Evolutionary conservation across 1,140 invertebrate species (phyloP), one percentile per base, ranked within the genome.

Genomic region (Physella acuta): DNA sequence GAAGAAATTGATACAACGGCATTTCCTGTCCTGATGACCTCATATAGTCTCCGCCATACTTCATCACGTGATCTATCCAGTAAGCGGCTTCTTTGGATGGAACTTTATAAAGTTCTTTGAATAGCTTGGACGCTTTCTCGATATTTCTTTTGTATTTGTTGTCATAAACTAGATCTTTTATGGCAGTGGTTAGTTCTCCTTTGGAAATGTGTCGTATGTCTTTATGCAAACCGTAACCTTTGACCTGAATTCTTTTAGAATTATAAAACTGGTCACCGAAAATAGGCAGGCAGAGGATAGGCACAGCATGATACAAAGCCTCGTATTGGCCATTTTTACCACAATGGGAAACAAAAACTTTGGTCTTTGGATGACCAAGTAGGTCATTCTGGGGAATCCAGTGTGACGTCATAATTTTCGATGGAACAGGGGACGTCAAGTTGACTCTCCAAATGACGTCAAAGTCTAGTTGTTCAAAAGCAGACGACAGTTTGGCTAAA

Each of bases 261-360:
- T 74, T 74, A 36, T 66, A 70, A n/a, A 31, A 49, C 44, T 76
- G 75, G 64, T 76, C 72, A 36, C 64, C 73, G 49, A 74, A 74
- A 67, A 93, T 81, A 8, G 92, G 92, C 74, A 92, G 89, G 14
- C 89, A 88, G 3, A 94, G 71, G 52, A 80, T 68, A 0, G 78
- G 78, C 28, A 80, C 74, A 14, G 72, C 77, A 61, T 78, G 74
- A 60, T 78, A 78, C 0, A 77, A 61, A 11, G 72, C 73, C 55
- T 80, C 79, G 68, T 75, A 78, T 11, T 72, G 60, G 26, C 75
- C 72, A 61, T 75, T 78, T 53, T 74, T 76, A 0, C 77, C 76
- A 70, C 78, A 80, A 30, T 78, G 78, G 1, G 76, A 78, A 26
- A 80, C 70, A 51, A 80, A 76, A 8, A 75, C 28, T 37, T 72